A percentile compares a stretch with the other conserved stretches of the same genome.
These are phyloP conservation scores for Cyanistes caeruleus DNA, from an alignment of 2,113 vertebrate species.

Conservation along the genomic window DNA sequence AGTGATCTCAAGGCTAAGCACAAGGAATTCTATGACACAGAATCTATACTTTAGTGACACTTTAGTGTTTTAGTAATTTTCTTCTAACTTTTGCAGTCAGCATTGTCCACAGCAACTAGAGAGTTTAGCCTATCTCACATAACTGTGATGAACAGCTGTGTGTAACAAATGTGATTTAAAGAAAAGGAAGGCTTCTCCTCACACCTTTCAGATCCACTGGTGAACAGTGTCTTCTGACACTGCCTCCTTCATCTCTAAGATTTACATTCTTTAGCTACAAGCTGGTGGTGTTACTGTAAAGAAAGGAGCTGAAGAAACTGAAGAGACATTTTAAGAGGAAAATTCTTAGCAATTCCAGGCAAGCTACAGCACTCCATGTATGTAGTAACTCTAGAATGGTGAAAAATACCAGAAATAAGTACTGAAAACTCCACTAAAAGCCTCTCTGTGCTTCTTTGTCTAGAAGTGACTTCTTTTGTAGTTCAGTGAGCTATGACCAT, in stretches of 20 bases:
- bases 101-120: not conserved
- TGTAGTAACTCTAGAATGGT: not conserved
- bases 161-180: not conserved
- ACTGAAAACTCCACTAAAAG: not conserved
- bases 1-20: not conserved
- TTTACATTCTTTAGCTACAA: not conserved
- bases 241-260: not conserved
- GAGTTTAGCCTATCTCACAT: not conserved
- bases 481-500: not conserved
- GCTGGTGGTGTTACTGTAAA: not conserved
- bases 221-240: not conserved
- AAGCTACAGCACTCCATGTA: not conserved
- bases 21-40: not conserved
- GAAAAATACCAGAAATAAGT: not conserved
- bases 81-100: not conserved
- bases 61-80: not conserved
- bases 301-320: not conserved
- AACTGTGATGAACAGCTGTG: not conserved
- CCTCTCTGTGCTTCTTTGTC: not conserved
- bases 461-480: not conserved
- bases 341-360: not conserved
- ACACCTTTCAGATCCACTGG: not conserved
- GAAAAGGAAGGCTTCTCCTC: not conserved
- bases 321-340: not conserved
- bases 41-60: not conserved